Conservation (phyloP, 2,797 vertebrate genomes). For the Myotis findleyi region DNA sequence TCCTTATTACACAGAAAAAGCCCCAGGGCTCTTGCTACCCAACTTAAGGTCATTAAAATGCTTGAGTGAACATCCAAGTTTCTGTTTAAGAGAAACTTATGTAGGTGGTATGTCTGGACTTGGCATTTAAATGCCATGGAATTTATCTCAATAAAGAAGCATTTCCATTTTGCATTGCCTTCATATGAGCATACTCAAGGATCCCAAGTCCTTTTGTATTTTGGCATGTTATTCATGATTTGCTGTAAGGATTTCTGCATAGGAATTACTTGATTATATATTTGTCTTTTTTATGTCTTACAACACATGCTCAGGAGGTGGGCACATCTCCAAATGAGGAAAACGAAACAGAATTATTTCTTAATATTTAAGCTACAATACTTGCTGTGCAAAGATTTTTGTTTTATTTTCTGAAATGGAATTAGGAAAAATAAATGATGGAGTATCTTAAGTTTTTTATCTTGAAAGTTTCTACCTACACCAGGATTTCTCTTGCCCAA, state of each 20-base stretch:
- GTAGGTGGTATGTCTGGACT: background rate
- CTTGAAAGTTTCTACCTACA: background rate
- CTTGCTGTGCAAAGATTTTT: background rate
- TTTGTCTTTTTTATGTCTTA: background rate
- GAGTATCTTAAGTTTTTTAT: background rate
- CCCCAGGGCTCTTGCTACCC: slow-evolving; percentile 25
- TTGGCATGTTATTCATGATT: slow-evolving; percentile 14
- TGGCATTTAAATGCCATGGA: background rate
- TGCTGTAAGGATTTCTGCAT: background rate
- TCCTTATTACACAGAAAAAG: slow-evolving; percentile 67
- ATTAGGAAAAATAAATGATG: background rate
- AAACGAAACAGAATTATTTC: slow-evolving; percentile 22
- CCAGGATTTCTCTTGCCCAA: background rate
- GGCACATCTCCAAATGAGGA: background rate
- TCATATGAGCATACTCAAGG: background rate
- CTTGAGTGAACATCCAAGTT: slow-evolving; percentile 57
- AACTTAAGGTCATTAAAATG: slow-evolving; percentile 59
- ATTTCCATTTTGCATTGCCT: background rate
- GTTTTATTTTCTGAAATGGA: slow-evolving; percentile 38
- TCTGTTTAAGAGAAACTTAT: slow-evolving; percentile 46
- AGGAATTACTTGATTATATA: background rate
- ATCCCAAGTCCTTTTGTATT: background rate
- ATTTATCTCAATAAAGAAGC: background rate
- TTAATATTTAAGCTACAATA: slow-evolving; percentile 36
- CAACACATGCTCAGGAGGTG: background rate